These are phyloP conservation scores for Bagarius yarrelli DNA, from an alignment of 2,113 vertebrate species.

Conservation along the genomic window DNA sequence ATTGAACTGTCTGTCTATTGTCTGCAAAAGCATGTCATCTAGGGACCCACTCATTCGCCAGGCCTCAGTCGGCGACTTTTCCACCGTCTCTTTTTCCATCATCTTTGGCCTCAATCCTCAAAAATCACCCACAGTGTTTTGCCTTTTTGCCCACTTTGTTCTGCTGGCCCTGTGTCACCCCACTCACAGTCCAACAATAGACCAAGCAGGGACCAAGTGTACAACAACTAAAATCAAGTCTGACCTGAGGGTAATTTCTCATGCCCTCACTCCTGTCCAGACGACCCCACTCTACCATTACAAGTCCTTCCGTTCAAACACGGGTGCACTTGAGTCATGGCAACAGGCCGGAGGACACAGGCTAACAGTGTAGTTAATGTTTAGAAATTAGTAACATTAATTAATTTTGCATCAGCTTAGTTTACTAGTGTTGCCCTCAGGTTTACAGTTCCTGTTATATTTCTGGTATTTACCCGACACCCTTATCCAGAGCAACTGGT, in stretches of 20 bases:
- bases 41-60: slow-evolving; percentile 2
- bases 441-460: neutral
- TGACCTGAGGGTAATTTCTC: slow-evolving; percentile 69
- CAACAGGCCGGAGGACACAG: neutral
- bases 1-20: neutral
- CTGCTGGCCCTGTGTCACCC: slow-evolving; percentile 39
- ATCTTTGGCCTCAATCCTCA: slow-evolving; percentile 57
- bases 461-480: too few species aligned
- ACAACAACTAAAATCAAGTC: slow-evolving; percentile 20
- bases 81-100: neutral
- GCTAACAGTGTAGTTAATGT: neutral
- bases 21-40: neutral
- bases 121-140: slow-evolving; percentile 64
- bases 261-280: slow-evolving; percentile 56
- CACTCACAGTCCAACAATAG: slow-evolving; percentile 54
- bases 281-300: slow-evolving; percentile 44
- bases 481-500: too few species aligned
- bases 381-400: neutral
- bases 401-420: neutral
- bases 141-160: slow-evolving; percentile 41
- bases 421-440: neutral
- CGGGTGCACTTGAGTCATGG: slow-evolving; percentile 9
- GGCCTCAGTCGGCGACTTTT: slow-evolving; percentile 37
- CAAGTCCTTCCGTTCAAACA: neutral
- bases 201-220: slow-evolving; percentile 5